Evolutionary conservation across 2,888 invertebrate species (phyloP).

Genomic region (Nephrocerus scutellatus): DNA sequence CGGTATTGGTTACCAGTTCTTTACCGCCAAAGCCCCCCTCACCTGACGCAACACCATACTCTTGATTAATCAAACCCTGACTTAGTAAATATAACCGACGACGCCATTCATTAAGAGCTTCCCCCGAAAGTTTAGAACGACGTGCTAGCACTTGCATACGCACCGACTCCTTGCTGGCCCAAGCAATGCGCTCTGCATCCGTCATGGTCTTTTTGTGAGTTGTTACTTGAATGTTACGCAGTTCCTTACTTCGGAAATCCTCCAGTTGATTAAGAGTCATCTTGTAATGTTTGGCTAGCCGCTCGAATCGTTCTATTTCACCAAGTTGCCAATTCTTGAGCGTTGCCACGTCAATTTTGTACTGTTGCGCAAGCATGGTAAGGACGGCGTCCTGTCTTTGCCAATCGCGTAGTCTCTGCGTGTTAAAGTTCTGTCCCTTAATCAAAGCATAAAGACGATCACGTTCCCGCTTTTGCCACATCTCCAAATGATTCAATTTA

Average conservation of each 20-base stretch:
- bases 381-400: constrained; percentile 33
- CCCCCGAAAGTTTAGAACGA: constrained; percentile 27
- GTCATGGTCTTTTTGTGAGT: constrained; percentile 34
- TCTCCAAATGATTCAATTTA: constrained; percentile 27
- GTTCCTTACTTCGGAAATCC: constrained; percentile 39
- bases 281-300: constrained; percentile 34
- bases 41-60: constrained; percentile 17
- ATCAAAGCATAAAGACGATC: constrained; percentile 41
- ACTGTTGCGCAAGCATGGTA: constrained; percentile 27
- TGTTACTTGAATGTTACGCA: constrained; percentile 30
- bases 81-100: constrained; percentile 35
- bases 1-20: constrained; percentile 24
- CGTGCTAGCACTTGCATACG: constrained; percentile 27
- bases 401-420: constrained; percentile 33
- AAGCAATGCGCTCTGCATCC: constrained; percentile 27
- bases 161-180: constrained; percentile 29
- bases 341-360: constrained; percentile 29
- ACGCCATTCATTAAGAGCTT: constrained; percentile 35
- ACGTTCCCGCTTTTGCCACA: constrained; percentile 39
- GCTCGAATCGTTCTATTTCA: constrained; percentile 35
- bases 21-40: constrained; percentile 28
- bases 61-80: constrained; percentile 36
- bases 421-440: constrained; percentile 34
- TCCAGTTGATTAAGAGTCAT: constrained; percentile 35
- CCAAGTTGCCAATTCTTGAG: constrained; percentile 37